A percentile compares a stretch with the other conserved stretches of the same genome.
These are phyloP conservation scores for Acronicta leporina DNA, from an alignment of 2,888 invertebrate species.

Conservation along the genomic window DNA sequence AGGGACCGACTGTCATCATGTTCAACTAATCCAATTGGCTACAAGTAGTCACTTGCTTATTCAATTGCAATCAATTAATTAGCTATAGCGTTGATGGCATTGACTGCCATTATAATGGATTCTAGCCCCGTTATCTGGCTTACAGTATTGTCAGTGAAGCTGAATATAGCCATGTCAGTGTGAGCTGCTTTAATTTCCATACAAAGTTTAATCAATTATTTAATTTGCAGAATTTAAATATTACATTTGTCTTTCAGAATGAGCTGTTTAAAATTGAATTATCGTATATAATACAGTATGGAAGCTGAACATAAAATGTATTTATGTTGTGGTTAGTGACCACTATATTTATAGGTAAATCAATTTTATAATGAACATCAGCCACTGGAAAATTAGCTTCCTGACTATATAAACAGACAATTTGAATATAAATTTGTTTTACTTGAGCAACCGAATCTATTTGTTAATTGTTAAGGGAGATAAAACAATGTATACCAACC, in stretches of 20 bases:
- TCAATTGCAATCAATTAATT: constrained; percentile 56
- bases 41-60: constrained; percentile 40
- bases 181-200: constrained; percentile 5
- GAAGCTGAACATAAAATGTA: constrained; percentile 7
- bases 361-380: neutral
- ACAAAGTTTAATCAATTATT: constrained; percentile 31
- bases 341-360: neutral
- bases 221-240: constrained; percentile 8
- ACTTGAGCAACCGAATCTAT: too few species aligned
- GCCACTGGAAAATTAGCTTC: neutral
- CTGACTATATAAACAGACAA: neutral
- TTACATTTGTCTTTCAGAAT: constrained; percentile 23
- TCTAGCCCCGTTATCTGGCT: constrained; percentile 33
- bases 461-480: too few species aligned
- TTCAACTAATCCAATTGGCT: constrained; percentile 39
- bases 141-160: constrained; percentile 29
- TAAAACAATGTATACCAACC: too few species aligned
- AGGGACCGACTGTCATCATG: constrained; percentile 31
- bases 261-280: constrained; percentile 19
- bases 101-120: constrained; percentile 46
- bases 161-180: constrained; percentile 35
- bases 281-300: constrained; percentile 9
- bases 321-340: constrained; percentile 2
- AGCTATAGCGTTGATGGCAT: constrained; percentile 41
- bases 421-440: neutral